phyloP scores from a whole-genome alignment of 2,113 vertebrate genomes.

The Spermophilus dauricus region DNA sequence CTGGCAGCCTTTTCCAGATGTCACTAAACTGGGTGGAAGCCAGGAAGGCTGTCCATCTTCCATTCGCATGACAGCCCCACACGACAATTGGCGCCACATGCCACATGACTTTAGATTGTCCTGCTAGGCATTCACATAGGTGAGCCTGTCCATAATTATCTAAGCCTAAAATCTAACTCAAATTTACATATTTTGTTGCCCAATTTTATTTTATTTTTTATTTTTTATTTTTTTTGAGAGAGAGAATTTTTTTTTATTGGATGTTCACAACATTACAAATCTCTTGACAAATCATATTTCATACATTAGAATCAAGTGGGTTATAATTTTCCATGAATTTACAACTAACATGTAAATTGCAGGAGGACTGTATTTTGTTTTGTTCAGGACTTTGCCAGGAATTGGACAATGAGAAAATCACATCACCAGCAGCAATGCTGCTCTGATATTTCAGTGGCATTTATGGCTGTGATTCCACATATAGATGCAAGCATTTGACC shows the following conservation, averaged over 20 bases:
- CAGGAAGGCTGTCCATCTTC: background rate
- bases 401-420: background rate
- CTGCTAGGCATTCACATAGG: background rate
- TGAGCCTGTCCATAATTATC: slow-evolving; percentile 37
- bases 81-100: background rate
- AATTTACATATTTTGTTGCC: slow-evolving; percentile 37
- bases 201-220: no score
- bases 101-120: background rate
- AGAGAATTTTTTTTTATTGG: no score
- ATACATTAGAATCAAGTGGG: no score
- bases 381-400: slow-evolving; percentile 44
- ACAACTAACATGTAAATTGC: slow-evolving; percentile 55
- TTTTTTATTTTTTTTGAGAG: no score
- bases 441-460: background rate
- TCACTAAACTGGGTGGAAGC: background rate
- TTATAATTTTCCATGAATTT: slow-evolving; percentile 56
- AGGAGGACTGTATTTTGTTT: slow-evolving; percentile 55
- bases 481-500: background rate
- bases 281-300: no score
- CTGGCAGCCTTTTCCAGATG: background rate
- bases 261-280: no score
- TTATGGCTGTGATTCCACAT: background rate
- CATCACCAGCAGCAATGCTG: background rate
- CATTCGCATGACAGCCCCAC: background rate
- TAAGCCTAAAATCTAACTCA: slow-evolving; percentile 15